Percentiles rank a stretch among this genome's conserved stretches.
Conservation (phyloP, 2,888 invertebrate species). For the Amiota mariae region DNA sequence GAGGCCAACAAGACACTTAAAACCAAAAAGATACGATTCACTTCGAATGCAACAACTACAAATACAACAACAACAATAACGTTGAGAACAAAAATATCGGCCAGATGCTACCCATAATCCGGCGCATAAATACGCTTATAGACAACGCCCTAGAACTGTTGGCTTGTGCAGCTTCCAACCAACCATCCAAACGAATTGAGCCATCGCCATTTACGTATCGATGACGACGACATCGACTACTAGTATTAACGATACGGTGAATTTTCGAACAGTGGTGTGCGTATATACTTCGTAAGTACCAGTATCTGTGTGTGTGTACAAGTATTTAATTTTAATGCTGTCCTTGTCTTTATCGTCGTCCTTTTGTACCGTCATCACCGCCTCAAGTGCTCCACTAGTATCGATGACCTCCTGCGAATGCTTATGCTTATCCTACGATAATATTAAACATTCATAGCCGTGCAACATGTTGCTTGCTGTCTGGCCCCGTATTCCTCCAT, state of each 20-base stretch:
- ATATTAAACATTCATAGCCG: constrained; percentile 6
- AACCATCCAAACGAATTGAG: too few relatives aligned
- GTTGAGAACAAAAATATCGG: not conserved
- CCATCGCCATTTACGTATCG: not conserved
- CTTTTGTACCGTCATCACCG: not conserved
- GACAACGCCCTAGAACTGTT: not conserved
- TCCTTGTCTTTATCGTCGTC: not conserved
- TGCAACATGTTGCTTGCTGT: constrained; percentile 12
- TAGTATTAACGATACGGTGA: constrained; percentile 9
- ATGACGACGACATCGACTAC: not conserved
- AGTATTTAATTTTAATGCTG: constrained; percentile 24
- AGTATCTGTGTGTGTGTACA: not conserved
- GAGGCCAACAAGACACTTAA: too few relatives aligned
- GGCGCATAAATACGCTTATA: not conserved
- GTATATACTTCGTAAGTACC: not conserved
- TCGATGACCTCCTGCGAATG: not conserved
- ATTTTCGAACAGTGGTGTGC: not conserved
- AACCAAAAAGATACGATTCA: too few relatives aligned
- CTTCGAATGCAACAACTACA: not conserved
- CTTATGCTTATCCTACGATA: not conserved
- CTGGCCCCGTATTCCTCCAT: not conserved
- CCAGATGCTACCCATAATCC: not conserved
- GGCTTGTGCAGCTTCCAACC: not conserved
- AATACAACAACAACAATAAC: not conserved
- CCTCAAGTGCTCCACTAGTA: not conserved